These are phyloP conservation scores for Takifugu flavidus DNA, from an alignment of 2,113 vertebrate species.

Conservation along the genomic window DNA sequence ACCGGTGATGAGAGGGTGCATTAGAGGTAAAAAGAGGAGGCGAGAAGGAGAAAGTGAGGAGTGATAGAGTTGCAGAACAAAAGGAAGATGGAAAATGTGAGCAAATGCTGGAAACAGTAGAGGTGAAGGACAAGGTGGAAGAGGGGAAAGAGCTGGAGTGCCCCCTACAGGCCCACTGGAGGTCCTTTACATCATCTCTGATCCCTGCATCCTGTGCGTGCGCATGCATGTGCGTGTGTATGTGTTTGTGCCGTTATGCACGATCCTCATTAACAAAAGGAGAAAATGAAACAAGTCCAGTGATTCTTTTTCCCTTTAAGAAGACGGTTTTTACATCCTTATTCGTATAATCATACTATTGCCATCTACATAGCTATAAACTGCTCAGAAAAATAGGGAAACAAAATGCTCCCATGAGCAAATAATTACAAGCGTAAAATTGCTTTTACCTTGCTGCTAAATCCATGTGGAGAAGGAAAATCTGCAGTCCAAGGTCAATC, in stretches of 20 bases:
- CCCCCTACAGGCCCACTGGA: conserved; percentile 57
- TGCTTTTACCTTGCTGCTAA: conserved; percentile 36
- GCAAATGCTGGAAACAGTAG: conserved; percentile 35
- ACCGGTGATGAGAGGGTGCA: conserved; percentile 61
- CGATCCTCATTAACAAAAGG: too few species aligned
- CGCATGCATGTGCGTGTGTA: too few species aligned
- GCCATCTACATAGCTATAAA: too few species aligned
- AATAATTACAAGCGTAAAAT: too few species aligned
- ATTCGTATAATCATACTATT: too few species aligned
- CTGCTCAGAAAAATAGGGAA: too few species aligned
- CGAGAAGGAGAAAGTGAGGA: conserved; percentile 49
- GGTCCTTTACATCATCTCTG: conserved; percentile 13
- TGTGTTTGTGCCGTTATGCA: too few species aligned
- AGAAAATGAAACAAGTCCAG: too few species aligned
- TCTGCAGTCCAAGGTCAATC: conserved; percentile 68
- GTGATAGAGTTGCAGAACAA: conserved; percentile 62
- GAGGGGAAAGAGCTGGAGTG: conserved; percentile 64
- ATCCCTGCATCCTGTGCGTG: conserved; percentile 45
- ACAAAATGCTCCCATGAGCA: neutral
- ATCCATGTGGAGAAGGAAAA: conserved; percentile 38
- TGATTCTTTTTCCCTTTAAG: too few species aligned
- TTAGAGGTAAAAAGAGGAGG: conserved; percentile 44
- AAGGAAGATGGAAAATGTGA: conserved; percentile 59
- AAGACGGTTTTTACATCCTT: too few species aligned
- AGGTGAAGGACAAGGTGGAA: conserved; percentile 26